Base-by-base conservation (phyloP, 2,888 invertebrate species). In the Blera fallax region DNA sequence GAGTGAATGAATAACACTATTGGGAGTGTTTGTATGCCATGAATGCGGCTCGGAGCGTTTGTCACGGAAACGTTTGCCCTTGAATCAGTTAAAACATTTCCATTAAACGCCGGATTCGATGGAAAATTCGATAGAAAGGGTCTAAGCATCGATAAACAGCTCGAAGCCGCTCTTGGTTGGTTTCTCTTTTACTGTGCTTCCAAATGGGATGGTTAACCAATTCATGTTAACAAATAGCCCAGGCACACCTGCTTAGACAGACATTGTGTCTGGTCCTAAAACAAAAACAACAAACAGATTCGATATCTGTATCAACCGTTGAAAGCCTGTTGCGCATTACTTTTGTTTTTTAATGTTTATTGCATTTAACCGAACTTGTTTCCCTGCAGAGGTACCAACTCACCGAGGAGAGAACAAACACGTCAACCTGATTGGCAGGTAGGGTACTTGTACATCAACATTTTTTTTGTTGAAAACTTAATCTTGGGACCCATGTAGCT, bases 381-480 rank as follows among this genome's bases (percentile, higher is more conserved):
- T 37, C 29, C 14, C 69, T 40, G 34, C 32, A 32, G n/a, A 16
- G 16, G 5, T 11, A 18, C 6, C 32, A 29, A 40, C n/a, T 4
- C 14, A 14, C 0, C 8, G 4, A 6, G 48, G 24, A 50, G 10
- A 24, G 50, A 29, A n/a, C 4, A 37, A 74, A 43, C 43, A 43
- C 54, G 16, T 74, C 40, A 67, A 60, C 58, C 43, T 77, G 77
- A 77, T 50, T 60, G 77, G 64, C 74, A 77, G 77, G 77, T 58
- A 74, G 45, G 37, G 16, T 43, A 43, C 54, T 29, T 24, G 56
- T 29, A 52, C 34, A 24, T 72, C 29, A 56, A 62, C 29, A 52
- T 32, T 37, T 45, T 29, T 32, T 37, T 45, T 29, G 21, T 64
- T 73, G 18, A 76, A 65, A 73, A 56, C 48, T 65, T 43, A 60